Evolutionary conservation across 2,113 vertebrate genomes (phyloP).

Genomic region (Loxodonta africana): DNA sequence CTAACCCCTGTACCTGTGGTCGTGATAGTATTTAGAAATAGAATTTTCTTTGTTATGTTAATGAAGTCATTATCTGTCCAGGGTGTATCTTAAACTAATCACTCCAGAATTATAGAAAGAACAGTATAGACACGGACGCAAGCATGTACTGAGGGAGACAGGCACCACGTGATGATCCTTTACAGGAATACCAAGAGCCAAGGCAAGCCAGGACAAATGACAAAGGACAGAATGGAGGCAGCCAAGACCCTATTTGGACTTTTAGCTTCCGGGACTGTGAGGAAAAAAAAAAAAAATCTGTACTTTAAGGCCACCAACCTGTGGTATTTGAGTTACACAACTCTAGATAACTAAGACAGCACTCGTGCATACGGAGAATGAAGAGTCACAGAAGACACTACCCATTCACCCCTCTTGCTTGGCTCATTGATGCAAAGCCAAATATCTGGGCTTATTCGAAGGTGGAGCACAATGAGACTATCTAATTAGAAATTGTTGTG

Average conservation of each 20-base stretch:
- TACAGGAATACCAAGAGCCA: not conserved
- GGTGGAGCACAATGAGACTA: not conserved
- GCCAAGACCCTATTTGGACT: not conserved
- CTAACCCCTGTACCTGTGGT: not conserved
- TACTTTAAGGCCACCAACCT: not conserved
- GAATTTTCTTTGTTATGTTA: not conserved
- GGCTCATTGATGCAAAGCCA: not conserved
- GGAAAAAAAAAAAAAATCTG: too few relatives aligned
- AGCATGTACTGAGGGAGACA: not conserved
- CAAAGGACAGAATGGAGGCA: not conserved
- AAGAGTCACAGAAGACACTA: not conserved
- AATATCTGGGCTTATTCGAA: not conserved
- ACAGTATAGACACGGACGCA: not conserved
- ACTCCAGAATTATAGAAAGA: not conserved
- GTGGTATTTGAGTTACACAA: not conserved
- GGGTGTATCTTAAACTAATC: not conserved
- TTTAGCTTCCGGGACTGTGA: too few relatives aligned
- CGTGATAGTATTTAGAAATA: not conserved
- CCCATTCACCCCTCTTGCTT: not conserved
- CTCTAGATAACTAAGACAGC: not conserved
- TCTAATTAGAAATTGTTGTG: not conserved
- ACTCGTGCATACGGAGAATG: not conserved
- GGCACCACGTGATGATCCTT: not conserved
- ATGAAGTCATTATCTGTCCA: not conserved
- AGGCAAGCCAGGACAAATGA: not conserved